phyloP scores from a whole-genome alignment of 2,888 invertebrate genomes.

The Spatulosminthurus flaviceps region DNA sequence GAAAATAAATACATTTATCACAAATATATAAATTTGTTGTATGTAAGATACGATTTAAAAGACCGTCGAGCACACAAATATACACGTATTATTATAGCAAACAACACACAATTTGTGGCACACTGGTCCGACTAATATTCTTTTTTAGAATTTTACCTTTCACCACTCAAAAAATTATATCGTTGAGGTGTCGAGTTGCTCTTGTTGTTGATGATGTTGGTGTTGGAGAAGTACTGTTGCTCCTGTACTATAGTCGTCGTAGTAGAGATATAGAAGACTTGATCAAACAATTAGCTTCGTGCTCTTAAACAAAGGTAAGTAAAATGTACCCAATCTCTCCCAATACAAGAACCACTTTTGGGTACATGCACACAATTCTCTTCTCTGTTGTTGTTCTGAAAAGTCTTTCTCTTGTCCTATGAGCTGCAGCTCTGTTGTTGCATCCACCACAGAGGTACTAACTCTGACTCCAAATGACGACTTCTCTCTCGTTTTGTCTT shows the following conservation, averaged over 20 bases:
- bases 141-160: conserved; percentile 19
- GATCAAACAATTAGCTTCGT: conserved; percentile 15
- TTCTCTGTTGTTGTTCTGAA: background rate
- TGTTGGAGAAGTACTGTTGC: background rate
- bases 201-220: conserved; percentile 1
- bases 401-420: no score
- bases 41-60: background rate
- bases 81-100: conserved; percentile 22
- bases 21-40: conserved; percentile 27
- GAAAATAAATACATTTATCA: conserved; percentile 42
- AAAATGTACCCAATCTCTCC: background rate
- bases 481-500: background rate
- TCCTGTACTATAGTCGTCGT: conserved; percentile 3
- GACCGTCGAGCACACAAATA: conserved; percentile 23
- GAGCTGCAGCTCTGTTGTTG: background rate
- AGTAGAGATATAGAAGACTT: background rate
- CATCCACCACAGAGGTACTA: conserved; percentile 11
- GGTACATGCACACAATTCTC: conserved; percentile 13
- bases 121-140: conserved; percentile 33
- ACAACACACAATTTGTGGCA: conserved; percentile 37
- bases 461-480: conserved; percentile 20
- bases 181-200: conserved; percentile 5
- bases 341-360: background rate
- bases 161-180: conserved; percentile 32
- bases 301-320: background rate